phyloP scores from a whole-genome alignment of 2,888 invertebrate genomes.

The Eucera pruinosa region DNA sequence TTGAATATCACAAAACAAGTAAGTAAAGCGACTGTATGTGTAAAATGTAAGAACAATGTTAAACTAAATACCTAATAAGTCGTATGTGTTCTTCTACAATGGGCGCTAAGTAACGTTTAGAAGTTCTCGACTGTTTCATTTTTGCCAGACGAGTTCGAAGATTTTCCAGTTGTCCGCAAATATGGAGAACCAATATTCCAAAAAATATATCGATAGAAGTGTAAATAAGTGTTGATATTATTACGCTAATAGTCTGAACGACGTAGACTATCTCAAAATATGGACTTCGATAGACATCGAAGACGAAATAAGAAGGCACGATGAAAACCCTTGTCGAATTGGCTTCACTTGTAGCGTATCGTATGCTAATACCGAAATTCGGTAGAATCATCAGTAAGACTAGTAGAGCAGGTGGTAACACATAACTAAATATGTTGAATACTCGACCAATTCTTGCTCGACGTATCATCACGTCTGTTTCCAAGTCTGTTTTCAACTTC shows the following conservation, averaged over 20 bases:
- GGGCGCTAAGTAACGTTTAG: neutral
- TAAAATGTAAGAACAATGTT: no score
- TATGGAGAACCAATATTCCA: constrained; percentile 34
- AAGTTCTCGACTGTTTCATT: neutral
- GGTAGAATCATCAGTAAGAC: constrained; percentile 7
- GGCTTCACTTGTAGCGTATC: constrained; percentile 30
- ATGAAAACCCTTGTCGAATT: constrained; percentile 3
- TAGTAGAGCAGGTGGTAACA: neutral
- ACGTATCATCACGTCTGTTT: constrained; percentile 39
- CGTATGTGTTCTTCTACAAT: constrained; percentile 29
- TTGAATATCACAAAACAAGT: no score
- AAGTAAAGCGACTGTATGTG: no score
- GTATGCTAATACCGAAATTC: constrained; percentile 30
- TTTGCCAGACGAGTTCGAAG: constrained; percentile 21
- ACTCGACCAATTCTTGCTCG: constrained; percentile 2
- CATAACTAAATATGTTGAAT: neutral
- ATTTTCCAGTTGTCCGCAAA: constrained; percentile 45
- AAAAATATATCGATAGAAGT: constrained; percentile 30
- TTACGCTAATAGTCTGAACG: constrained; percentile 11
- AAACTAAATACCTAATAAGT: constrained; percentile 40
- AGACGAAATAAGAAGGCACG: constrained; percentile 20
- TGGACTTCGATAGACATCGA: constrained; percentile 35
- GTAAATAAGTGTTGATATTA: neutral
- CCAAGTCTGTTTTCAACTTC: constrained; percentile 12
- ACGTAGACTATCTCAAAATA: constrained; percentile 32